These are phyloP conservation scores for Coleophora deauratella DNA, from an alignment of 2,888 invertebrate genomes.

Conservation along the genomic window DNA sequence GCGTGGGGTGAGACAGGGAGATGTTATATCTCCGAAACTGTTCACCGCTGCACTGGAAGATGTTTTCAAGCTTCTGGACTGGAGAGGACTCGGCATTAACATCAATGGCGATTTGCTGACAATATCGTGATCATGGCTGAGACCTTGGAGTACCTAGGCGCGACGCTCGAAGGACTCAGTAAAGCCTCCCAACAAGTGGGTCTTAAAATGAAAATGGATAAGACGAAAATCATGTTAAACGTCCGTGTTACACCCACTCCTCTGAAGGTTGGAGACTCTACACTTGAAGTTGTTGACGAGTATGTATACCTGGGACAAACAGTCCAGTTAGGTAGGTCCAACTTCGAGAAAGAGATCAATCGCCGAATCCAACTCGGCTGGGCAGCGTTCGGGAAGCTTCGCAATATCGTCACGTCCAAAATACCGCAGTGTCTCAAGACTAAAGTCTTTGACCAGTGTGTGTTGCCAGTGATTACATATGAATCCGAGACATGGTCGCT, in stretches of 20 bases:
- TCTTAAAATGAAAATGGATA: conserved; percentile 4
- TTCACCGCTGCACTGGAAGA: too few relatives aligned
- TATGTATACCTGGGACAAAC: neutral
- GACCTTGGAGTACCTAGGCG: neutral
- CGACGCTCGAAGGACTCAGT: neutral
- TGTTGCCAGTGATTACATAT: conserved; percentile 1
- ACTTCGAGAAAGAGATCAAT: neutral
- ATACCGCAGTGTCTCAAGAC: conserved; percentile 1
- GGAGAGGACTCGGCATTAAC: conserved; percentile 3
- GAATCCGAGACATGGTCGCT: neutral
- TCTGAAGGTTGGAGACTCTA: neutral
- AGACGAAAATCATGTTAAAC: conserved; percentile 4
- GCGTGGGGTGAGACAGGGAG: too few relatives aligned
- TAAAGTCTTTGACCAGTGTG: neutral
- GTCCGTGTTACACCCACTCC: conserved; percentile 2
- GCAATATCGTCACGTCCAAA: neutral
- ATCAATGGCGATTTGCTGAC: conserved; percentile 10
- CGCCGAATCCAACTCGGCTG: neutral
- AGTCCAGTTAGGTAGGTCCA: neutral
- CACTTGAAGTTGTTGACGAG: conserved; percentile 4
- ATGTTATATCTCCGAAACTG: too few relatives aligned
- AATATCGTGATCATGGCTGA: conserved; percentile 3
- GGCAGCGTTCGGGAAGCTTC: neutral
- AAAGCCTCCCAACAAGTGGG: conserved; percentile 1
- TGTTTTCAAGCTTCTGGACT: conserved; percentile 2